Conservation (phyloP, 1,140 invertebrate genomes). For the Glossosoma conforme region DNA sequence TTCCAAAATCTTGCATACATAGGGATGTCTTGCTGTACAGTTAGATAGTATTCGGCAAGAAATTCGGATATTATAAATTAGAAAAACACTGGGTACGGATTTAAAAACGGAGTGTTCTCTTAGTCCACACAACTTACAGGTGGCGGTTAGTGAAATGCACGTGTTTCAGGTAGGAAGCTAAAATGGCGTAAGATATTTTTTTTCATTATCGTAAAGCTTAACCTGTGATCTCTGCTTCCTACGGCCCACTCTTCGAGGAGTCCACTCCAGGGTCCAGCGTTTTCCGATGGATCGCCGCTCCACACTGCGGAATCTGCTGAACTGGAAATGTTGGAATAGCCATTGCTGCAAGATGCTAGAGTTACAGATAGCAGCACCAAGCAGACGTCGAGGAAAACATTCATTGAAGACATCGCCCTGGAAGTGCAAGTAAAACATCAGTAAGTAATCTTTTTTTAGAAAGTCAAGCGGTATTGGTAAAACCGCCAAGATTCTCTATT, state of each 20-base stretch:
- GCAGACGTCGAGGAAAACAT: no score
- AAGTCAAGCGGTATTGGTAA: no score
- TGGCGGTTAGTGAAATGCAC: neutral
- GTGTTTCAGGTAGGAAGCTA: neutral
- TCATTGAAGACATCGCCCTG: no score
- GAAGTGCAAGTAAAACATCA: no score
- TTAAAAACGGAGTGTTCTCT: neutral
- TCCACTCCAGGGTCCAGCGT: conserved; percentile 36
- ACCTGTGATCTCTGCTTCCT: conserved; percentile 23
- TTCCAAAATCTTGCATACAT: no score
- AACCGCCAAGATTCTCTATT: no score
- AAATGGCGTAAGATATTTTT: neutral
- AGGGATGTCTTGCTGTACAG: no score
- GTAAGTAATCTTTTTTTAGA: no score
- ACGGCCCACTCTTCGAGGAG: conserved; percentile 44
- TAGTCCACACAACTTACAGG: neutral
- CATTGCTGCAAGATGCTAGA: no score
- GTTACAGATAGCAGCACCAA: no score
- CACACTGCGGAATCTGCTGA: neutral
- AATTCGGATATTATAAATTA: neutral
- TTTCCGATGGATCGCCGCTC: conserved; percentile 29
- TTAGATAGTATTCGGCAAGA: neutral
- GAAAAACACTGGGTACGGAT: neutral
- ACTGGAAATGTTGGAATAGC: no score
- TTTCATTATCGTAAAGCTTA: neutral